A percentile compares a stretch with the other conserved stretches of the same genome.
Conservation (phyloP, 2,888 invertebrate genomes). For the Spisula solida region DNA sequence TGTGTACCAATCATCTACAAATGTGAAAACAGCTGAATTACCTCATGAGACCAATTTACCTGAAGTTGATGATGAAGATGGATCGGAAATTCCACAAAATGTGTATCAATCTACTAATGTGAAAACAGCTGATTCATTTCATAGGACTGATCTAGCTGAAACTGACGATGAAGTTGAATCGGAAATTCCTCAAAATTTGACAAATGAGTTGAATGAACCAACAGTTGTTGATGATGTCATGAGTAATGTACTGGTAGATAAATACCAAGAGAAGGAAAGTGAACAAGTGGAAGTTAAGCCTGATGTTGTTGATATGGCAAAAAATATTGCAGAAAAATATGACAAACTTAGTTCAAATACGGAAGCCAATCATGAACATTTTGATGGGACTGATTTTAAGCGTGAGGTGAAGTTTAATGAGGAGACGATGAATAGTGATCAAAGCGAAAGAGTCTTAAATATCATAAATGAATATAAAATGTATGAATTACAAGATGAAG, state of each 20-base stretch:
- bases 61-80: constrained; percentile 42
- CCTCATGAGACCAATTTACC: neutral
- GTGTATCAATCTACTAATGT: constrained; percentile 5
- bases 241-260: constrained; percentile 22
- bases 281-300: neutral
- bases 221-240: constrained; percentile 45
- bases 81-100: neutral
- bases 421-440: neutral
- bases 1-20: constrained; percentile 54
- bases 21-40: neutral
- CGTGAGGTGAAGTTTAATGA: neutral
- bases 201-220: neutral
- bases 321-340: neutral
- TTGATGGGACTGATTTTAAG: neutral
- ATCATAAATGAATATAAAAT: neutral
- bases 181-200: neutral
- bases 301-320: neutral
- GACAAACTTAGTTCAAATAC: neutral
- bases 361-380: neutral
- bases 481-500: neutral
- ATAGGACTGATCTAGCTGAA: constrained; percentile 1
- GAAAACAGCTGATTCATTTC: neutral
- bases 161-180: constrained; percentile 38
- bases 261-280: neutral
- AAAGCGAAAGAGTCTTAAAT: neutral